Conservation (phyloP, 2,113 vertebrate species). For the Trichechus manatus region DNA sequence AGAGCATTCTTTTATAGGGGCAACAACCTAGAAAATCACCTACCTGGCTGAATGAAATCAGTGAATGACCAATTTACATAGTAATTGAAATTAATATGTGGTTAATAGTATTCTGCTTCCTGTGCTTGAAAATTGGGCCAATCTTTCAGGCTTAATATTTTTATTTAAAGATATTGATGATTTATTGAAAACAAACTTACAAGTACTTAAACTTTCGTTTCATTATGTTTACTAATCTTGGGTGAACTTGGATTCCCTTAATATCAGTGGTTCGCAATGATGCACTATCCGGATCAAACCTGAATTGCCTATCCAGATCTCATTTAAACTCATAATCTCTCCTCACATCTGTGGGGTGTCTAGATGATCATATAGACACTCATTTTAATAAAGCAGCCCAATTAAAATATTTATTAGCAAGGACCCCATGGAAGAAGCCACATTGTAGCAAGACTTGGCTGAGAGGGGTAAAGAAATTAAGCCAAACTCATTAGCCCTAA, state of each 20-base stretch:
- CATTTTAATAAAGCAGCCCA: slow-evolving; percentile 83
- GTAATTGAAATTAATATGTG: not conserved
- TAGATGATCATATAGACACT: slow-evolving; percentile 79
- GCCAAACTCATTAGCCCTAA: slow-evolving; percentile 81
- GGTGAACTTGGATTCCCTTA: slow-evolving; percentile 55
- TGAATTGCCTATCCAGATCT: slow-evolving; percentile 56
- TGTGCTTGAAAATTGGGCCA: not conserved
- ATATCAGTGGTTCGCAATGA: slow-evolving; percentile 53
- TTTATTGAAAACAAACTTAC: slow-evolving; percentile 57
- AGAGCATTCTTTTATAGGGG: not conserved
- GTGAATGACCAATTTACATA: not conserved
- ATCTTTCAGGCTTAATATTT: slow-evolving; percentile 37
- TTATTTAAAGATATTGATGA: not conserved
- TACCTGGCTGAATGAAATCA: not conserved
- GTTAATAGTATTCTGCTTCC: slow-evolving; percentile 10
- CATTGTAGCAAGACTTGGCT: slow-evolving; percentile 78
- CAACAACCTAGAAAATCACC: not conserved
- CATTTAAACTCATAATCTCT: slow-evolving; percentile 74
- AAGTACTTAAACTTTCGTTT: slow-evolving; percentile 68
- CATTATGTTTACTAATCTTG: slow-evolving; percentile 63
- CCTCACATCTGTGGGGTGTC: slow-evolving; percentile 74
- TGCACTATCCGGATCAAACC: slow-evolving; percentile 51
- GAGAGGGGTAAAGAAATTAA: slow-evolving; percentile 85
- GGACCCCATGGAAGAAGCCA: slow-evolving; percentile 79
- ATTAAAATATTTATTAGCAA: slow-evolving; percentile 83